Percentiles rank a stretch among this genome's conserved stretches.
phyloP scores from a whole-genome alignment of 1,140 invertebrate species.

The Stenopsyche tienmushanensis region DNA sequence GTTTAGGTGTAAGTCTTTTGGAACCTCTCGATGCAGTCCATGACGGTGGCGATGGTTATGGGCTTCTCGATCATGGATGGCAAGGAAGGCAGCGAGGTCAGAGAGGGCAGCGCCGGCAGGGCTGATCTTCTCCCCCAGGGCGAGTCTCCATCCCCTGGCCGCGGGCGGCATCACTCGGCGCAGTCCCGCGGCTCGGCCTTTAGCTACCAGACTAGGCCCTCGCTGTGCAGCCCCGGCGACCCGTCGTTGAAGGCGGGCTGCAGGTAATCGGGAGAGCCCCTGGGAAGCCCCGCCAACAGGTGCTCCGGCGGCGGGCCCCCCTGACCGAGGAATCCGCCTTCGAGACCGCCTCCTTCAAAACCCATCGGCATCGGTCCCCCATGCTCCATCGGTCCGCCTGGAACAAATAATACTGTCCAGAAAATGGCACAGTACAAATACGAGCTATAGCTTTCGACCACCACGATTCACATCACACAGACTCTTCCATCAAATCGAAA shows the following conservation, averaged over 20 bases:
- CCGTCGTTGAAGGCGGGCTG: constrained; percentile 48
- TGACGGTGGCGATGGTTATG: background rate
- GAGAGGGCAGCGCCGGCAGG: constrained; percentile 47
- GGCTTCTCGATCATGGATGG: background rate
- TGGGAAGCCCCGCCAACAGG: constrained; percentile 47
- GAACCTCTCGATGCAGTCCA: constrained; percentile 6
- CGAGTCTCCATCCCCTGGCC: constrained; percentile 46
- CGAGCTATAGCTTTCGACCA: background rate
- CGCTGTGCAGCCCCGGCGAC: constrained; percentile 52
- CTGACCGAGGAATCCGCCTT: constrained; percentile 48
- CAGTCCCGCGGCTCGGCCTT: constrained; percentile 59
- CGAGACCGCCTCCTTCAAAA: constrained; percentile 35
- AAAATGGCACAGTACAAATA: background rate
- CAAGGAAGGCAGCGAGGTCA: constrained; percentile 44
- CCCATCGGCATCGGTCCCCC: constrained; percentile 51
- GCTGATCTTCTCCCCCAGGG: constrained; percentile 44
- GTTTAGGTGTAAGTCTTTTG: constrained; percentile 1
- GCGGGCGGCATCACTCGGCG: constrained; percentile 55
- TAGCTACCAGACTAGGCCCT: constrained; percentile 58
- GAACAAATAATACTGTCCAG: constrained; percentile 23
- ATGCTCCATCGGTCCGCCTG: constrained; percentile 35
- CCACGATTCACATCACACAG: background rate
- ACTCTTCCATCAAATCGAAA: background rate
- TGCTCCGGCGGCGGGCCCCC: constrained; percentile 52
- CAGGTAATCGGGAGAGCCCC: constrained; percentile 52